Conservation (phyloP, 2,113 vertebrate genomes). For the Lonchura striata region DNA sequence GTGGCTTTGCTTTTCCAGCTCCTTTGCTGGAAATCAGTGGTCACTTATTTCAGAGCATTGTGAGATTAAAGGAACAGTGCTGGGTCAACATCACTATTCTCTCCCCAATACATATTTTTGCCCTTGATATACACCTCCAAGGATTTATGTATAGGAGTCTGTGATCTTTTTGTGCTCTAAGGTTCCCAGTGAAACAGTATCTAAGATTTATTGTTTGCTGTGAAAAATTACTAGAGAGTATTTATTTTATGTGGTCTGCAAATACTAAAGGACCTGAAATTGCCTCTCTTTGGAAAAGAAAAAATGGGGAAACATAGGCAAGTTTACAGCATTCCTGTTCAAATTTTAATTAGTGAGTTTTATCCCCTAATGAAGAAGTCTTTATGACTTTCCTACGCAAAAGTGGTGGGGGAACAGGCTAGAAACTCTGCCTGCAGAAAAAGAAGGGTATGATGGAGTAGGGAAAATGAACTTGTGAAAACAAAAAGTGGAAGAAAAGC, state of each 20-base stretch:
- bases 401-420: background rate
- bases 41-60: fast-evolving
- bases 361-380: background rate
- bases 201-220: background rate
- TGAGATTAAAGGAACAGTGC: background rate
- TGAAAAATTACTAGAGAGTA: background rate
- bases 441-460: background rate
- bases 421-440: background rate
- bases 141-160: no score
- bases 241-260: background rate
- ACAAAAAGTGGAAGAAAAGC: background rate
- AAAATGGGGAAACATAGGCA: fast-evolving
- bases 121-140: background rate
- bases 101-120: background rate
- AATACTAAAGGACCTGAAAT: background rate
- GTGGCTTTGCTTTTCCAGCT: background rate
- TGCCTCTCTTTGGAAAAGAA: background rate
- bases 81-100: background rate
- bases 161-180: background rate
- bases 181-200: background rate
- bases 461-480: background rate
- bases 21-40: background rate
- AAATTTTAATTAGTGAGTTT: background rate
- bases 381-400: background rate
- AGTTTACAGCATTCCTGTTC: background rate